Percentiles rank a stretch among this genome's conserved stretches.
These are phyloP conservation scores for Turritopsis rubra DNA, from an alignment of 30 jellyfish, hydroid and myxozoan genomes.

Conservation along the genomic window DNA sequence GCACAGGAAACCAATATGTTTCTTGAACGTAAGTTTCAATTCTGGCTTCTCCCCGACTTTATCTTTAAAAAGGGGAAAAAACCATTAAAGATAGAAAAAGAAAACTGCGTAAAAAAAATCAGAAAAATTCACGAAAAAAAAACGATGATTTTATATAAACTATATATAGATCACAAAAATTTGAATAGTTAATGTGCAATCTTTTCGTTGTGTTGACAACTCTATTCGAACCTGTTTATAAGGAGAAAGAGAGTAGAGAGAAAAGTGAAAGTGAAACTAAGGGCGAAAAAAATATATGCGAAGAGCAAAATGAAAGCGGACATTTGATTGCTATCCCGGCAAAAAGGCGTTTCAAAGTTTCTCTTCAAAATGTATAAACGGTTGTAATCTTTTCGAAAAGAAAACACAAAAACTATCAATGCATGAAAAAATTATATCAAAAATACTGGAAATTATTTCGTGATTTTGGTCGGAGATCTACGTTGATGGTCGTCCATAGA, in stretches of 20 bases:
- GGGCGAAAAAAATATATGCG: too few species aligned
- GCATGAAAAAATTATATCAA: neutral
- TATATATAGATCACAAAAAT: neutral
- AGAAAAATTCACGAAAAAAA: neutral
- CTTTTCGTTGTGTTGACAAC: too few species aligned
- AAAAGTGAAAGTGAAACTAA: too few species aligned
- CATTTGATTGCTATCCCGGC: too few species aligned
- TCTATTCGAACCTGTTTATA: too few species aligned
- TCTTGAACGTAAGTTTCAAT: too few species aligned
- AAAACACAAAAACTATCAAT: neutral
- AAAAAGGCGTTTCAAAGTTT: neutral
- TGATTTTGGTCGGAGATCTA: neutral
- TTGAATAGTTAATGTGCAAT: neutral
- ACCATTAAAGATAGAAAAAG: too few species aligned
- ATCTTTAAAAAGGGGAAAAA: too few species aligned
- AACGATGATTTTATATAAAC: neutral
- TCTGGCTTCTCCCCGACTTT: too few species aligned
- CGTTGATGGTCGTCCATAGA: slow-evolving; percentile 14
- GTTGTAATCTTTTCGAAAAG: neutral
- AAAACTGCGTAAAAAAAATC: neutral
- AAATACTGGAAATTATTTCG: neutral
- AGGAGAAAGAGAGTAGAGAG: too few species aligned
- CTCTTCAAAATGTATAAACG: neutral
- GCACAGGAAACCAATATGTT: too few species aligned
- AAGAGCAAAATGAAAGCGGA: too few species aligned